These are phyloP conservation scores for Cinclus mexicanus DNA, from an alignment of 2,113 vertebrate genomes.

Conservation along the genomic window DNA sequence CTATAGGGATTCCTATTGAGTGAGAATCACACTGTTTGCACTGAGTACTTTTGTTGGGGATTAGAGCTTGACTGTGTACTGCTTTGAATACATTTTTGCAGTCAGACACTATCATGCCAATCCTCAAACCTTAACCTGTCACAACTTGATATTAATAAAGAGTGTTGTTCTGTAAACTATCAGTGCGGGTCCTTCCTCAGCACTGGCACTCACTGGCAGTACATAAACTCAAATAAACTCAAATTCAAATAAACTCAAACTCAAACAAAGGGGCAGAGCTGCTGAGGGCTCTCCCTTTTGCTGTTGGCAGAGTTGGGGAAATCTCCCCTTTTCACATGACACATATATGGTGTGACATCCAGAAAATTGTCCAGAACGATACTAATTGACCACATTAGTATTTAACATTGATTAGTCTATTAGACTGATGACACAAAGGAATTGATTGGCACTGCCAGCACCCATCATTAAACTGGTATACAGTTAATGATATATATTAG, in stretches of 20 bases:
- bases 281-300: neutral
- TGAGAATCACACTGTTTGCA: neutral
- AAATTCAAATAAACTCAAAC: too few relatives aligned
- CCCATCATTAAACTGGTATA: neutral
- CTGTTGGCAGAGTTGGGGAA: neutral
- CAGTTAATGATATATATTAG: neutral
- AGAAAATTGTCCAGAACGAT: neutral
- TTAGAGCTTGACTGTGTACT: neutral
- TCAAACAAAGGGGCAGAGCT: neutral
- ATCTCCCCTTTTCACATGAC: neutral
- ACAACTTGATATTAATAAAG: neutral
- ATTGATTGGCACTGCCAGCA: neutral
- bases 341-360: neutral
- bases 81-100: neutral
- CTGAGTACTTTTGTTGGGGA: neutral
- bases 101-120: neutral
- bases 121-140: neutral
- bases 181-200: neutral
- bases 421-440: neutral
- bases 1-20: accelerated
- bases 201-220: neutral
- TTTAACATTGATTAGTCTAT: neutral
- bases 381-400: neutral
- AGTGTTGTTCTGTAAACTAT: neutral
- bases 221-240: too few relatives aligned